Evolutionary conservation across 2,888 invertebrate species (phyloP), one percentile per base, ranked within the genome.

Genomic region (Drosophila tanythrix): DNA sequence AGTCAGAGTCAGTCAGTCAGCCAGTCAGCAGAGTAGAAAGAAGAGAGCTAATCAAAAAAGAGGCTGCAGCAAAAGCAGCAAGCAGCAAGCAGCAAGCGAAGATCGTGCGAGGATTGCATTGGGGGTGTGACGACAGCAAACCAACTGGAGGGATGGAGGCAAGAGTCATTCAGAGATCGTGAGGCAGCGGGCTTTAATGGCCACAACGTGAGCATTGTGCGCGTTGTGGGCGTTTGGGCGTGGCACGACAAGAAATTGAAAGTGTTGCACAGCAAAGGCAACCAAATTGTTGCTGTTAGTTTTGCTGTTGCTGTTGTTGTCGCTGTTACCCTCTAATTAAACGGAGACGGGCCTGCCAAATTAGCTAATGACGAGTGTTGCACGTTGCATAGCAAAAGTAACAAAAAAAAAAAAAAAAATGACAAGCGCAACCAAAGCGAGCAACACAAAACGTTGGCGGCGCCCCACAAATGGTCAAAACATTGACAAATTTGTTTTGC

Each of bases 401-500:
- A 21, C 3, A 5, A 18, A 13, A 21, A 52, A 21, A 64, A 35
- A 75, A 62, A 65, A 27, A 33, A n/a, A 43, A 27, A 27, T 59
- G 56, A 72, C 15, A 65, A 81, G 68, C 64, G 70, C 68, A 63
- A 57, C 52, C 50, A 56, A 15, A 52, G 56, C 64, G 65, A 67
- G 56, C 65, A 64, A 58, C 33, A 73, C 71, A 69, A 63, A 65
- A 61, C 46, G 46, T 46, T 46, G 65, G 74, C 71, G 76, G 69
- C 64, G 71, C 62, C 89, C 83, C 87, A 73, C 74, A 88, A 86
- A 80, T 88, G 87, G 87, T 60, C 73, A 79, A 74, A 74, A 86
- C 76, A 80, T 88, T 90, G 87, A 87, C 90, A 87, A 87, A 87
- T 87, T 87, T 87, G 90, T 87, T 87, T 87, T 90, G 90, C 86